A percentile compares a stretch with the other conserved stretches of the same genome.
These are phyloP conservation scores for Artibeus lituratus DNA, from an alignment of 2,797 vertebrate species.

Conservation along the genomic window DNA sequence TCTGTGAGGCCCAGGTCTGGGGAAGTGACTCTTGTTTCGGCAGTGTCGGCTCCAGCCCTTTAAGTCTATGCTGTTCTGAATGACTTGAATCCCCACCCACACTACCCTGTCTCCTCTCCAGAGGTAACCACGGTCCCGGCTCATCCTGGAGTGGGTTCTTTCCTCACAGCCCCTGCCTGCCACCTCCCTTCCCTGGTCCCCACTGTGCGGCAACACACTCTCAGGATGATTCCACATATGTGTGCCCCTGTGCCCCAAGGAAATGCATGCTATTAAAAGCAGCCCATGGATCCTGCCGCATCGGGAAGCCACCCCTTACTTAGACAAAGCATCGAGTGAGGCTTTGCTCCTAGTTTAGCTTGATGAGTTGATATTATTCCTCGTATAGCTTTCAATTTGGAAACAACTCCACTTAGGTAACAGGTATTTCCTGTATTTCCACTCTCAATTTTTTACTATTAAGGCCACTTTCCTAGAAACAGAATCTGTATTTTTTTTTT, in stretches of 20 bases:
- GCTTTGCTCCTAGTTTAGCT: not conserved
- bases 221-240: not conserved
- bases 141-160: not conserved
- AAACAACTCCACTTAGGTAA: slow-evolving; percentile 61
- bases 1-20: too few species aligned
- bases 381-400: slow-evolving; percentile 61
- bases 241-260: not conserved
- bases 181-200: accelerated
- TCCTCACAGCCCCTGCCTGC: accelerated
- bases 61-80: not conserved
- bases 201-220: not conserved
- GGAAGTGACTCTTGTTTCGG: not conserved
- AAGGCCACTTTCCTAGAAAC: slow-evolving; percentile 41
- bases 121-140: not conserved
- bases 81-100: too few species aligned
- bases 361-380: slow-evolving; percentile 59
- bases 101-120: not conserved
- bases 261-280: not conserved
- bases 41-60: accelerated
- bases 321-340: not conserved
- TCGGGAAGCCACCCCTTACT: not conserved
- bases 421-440: slow-evolving; percentile 39
- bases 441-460: slow-evolving; percentile 61
- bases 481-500: slow-evolving; percentile 37
- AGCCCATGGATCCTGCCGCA: not conserved